phyloP scores from a whole-genome alignment of 2,113 vertebrate species.

The Polypterus senegalus region DNA sequence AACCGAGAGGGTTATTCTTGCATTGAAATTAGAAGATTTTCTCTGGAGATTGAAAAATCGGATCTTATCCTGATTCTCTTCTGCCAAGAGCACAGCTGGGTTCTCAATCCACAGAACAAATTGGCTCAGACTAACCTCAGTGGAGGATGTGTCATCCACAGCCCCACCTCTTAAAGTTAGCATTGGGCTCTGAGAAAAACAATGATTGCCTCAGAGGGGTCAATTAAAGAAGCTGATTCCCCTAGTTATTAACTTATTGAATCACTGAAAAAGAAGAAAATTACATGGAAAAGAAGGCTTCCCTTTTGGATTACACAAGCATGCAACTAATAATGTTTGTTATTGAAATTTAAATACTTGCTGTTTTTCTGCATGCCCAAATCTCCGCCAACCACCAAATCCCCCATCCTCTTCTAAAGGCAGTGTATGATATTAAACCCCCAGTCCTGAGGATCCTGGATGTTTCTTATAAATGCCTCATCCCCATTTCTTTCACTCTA shows the following conservation, averaged over 20 bases:
- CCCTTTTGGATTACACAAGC: too few species aligned
- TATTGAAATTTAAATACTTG: too few species aligned
- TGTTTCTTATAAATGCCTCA: too few species aligned
- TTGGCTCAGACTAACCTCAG: slow-evolving; percentile 4
- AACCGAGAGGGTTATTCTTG: slow-evolving; percentile 1
- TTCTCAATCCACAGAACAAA: background rate
- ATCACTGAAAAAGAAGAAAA: background rate
- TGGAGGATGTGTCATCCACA: slow-evolving; percentile 6
- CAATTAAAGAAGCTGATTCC: slow-evolving; percentile 4
- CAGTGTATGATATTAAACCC: too few species aligned
- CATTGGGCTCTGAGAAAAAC: background rate
- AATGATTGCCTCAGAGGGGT: slow-evolving; percentile 3
- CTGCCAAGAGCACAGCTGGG: slow-evolving; percentile 3
- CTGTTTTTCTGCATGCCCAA: too few species aligned
- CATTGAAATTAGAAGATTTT: background rate
- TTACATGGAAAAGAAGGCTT: too few species aligned
- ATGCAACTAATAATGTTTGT: too few species aligned
- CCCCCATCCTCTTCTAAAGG: too few species aligned
- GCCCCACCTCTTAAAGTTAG: slow-evolving; percentile 3
- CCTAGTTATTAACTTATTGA: background rate
- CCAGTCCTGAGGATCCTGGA: too few species aligned
- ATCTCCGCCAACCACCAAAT: too few species aligned
- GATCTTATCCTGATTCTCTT: slow-evolving; percentile 5
- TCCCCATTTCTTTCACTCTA: too few species aligned
- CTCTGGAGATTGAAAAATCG: background rate